phyloP scores from a whole-genome alignment of 2,888 invertebrate genomes.

The Hemicrepidius hirtus region DNA sequence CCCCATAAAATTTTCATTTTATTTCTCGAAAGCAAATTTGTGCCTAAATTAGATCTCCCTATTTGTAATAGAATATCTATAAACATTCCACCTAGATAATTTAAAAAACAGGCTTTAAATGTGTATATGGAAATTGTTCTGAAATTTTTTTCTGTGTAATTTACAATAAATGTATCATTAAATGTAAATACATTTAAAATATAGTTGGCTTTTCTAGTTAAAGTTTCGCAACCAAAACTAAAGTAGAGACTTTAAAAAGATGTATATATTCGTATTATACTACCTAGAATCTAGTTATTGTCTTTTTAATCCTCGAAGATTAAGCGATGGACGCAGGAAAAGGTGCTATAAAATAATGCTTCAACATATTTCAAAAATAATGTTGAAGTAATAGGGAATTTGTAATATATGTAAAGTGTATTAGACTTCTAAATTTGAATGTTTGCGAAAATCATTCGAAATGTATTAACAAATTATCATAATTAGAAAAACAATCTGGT shows the following conservation, averaged over 20 bases:
- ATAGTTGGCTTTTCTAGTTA: neutral
- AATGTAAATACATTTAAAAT: neutral
- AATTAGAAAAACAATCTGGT: neutral
- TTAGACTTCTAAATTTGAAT: neutral
- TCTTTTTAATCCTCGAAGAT: constrained; percentile 12
- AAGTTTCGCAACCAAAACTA: neutral
- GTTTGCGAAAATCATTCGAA: neutral
- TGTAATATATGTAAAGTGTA: constrained; percentile 13
- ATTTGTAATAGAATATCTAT: neutral
- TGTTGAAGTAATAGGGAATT: constrained; percentile 24
- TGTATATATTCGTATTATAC: constrained; percentile 17
- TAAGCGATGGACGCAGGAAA: constrained; percentile 33
- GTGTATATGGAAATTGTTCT: constrained; percentile 14
- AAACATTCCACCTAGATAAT: constrained; percentile 8
- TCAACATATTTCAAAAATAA: constrained; percentile 21
- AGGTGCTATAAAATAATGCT: constrained; percentile 38
- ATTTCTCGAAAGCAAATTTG: constrained; percentile 24
- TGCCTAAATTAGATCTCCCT: constrained; percentile 23
- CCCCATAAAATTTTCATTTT: neutral
- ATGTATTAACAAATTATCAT: neutral
- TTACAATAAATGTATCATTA: constrained; percentile 7
- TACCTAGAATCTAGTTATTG: constrained; percentile 14
- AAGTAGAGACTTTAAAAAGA: neutral
- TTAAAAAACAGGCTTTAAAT: constrained; percentile 19
- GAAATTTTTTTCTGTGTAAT: neutral